phyloP scores from a whole-genome alignment of 2,888 invertebrate genomes.

The Ochropacha duplaris region DNA sequence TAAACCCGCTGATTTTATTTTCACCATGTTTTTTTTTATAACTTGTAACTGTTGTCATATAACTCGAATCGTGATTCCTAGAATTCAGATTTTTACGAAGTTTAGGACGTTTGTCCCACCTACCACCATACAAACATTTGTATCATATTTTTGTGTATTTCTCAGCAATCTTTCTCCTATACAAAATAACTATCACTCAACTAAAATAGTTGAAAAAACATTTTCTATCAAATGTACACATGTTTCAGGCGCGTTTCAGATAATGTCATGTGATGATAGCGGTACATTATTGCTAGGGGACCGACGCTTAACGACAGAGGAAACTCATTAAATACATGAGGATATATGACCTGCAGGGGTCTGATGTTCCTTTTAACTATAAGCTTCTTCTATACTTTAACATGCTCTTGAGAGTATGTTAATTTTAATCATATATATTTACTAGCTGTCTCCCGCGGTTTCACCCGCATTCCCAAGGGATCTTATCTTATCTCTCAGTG shows the following conservation, averaged over 20 bases:
- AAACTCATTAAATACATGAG: slow-evolving; percentile 76
- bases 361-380: slow-evolving; percentile 34
- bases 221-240: neutral
- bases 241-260: slow-evolving; percentile 27
- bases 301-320: slow-evolving; percentile 67
- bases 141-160: no score
- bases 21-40: no score
- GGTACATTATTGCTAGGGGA: slow-evolving; percentile 67
- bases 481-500: no score
- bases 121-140: no score
- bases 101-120: no score
- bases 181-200: neutral
- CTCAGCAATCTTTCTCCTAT: neutral
- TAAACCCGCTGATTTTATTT: no score
- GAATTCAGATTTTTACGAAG: no score
- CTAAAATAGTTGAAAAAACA: neutral
- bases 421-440: no score
- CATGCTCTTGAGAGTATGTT: neutral
- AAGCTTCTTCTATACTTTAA: neutral
- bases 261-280: slow-evolving; percentile 72
- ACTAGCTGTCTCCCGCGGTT: no score
- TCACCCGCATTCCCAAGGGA: no score
- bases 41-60: no score
- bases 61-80: no score
- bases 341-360: slow-evolving; percentile 65